A percentile compares a stretch with the other conserved stretches of the same genome.
phyloP scores from a whole-genome alignment of 2,888 invertebrate genomes.

The Drosophila kuntzei region DNA sequence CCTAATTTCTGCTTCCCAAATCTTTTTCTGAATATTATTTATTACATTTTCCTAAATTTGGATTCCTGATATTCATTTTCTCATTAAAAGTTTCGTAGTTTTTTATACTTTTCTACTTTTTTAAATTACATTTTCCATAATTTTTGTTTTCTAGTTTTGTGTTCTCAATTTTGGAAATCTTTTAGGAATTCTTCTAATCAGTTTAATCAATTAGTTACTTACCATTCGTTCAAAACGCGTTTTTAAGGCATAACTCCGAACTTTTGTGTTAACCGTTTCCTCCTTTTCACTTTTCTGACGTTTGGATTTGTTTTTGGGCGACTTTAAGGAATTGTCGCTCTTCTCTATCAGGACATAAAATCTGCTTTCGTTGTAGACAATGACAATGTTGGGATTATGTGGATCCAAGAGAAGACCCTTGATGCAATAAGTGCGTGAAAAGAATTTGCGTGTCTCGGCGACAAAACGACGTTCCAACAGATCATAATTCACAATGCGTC shows the following conservation, averaged over 20 bases:
- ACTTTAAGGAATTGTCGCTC: not conserved
- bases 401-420: conserved; percentile 89
- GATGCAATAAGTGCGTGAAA: conserved; percentile 83
- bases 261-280: not conserved
- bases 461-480: conserved; percentile 88
- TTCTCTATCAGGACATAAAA: conserved; percentile 84
- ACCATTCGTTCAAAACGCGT: conserved; percentile 63
- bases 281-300: too few species aligned
- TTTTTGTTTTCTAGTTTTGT: too few species aligned
- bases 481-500: conserved; percentile 92
- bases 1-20: too few species aligned
- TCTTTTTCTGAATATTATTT: too few species aligned
- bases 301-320: conserved; percentile 86
- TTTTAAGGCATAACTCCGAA: conserved; percentile 33
- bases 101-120: too few species aligned
- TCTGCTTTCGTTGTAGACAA: conserved; percentile 90
- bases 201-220: conserved; percentile 10
- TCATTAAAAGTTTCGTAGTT: too few species aligned
- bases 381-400: conserved; percentile 88
- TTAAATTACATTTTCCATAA: too few species aligned
- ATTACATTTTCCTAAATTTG: too few species aligned
- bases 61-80: too few species aligned
- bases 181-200: too few species aligned
- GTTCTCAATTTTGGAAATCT: too few species aligned
- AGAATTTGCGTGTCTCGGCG: conserved; percentile 85